A percentile compares a stretch with the other conserved stretches of the same genome.
phyloP scores from a whole-genome alignment of 2,113 vertebrate species.

The Oxyura jamaicensis region DNA sequence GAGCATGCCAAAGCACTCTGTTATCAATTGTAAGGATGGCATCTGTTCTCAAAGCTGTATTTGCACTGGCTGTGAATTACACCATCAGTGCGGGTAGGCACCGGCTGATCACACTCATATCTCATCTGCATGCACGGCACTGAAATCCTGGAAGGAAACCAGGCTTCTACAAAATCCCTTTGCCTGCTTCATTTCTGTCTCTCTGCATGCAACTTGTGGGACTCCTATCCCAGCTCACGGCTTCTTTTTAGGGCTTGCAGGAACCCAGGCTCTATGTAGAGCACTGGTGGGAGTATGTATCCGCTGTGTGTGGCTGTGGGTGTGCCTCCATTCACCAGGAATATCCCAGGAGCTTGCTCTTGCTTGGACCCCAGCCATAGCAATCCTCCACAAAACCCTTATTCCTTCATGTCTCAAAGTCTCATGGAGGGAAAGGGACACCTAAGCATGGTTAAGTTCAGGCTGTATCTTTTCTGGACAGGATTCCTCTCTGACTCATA shows the following conservation, averaged over 20 bases:
- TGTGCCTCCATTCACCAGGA: neutral
- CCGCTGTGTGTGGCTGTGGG: neutral
- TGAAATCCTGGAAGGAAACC: neutral
- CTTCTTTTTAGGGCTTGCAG: neutral
- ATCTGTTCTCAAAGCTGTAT: slow-evolving; percentile 50
- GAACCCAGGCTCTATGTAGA: neutral
- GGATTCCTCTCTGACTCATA: neutral
- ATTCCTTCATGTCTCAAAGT: neutral
- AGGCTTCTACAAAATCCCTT: neutral
- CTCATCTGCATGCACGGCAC: slow-evolving; percentile 1
- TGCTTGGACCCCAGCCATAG: fast-evolving
- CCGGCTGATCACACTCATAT: neutral
- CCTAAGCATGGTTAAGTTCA: neutral
- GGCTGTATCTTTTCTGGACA: neutral
- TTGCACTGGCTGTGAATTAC: slow-evolving; percentile 44
- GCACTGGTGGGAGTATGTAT: neutral
- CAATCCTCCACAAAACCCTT: neutral
- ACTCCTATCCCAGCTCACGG: neutral
- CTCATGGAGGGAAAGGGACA: neutral
- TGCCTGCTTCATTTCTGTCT: neutral
- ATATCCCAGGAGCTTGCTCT: neutral
- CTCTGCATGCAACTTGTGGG: neutral
- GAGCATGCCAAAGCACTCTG: slow-evolving; percentile 20
- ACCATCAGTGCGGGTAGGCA: neutral
- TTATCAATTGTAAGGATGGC: slow-evolving; percentile 15